A percentile compares a stretch with the other conserved stretches of the same genome.
phyloP scores from a whole-genome alignment of 1,140 invertebrate species.

The Pseudomyrmex pallidus region DNA sequence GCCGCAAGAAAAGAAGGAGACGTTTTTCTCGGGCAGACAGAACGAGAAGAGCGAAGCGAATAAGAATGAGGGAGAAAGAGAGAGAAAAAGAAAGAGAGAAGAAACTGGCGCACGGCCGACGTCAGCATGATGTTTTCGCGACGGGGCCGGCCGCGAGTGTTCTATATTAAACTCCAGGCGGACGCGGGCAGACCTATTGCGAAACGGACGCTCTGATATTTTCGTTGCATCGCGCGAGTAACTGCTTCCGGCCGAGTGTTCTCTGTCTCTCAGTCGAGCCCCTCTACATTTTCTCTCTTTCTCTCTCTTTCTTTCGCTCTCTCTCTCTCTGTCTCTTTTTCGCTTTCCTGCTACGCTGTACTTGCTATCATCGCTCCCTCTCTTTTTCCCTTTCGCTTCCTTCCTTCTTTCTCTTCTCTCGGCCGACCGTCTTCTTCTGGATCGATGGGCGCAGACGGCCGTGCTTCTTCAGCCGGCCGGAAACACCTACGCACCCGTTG shows the following conservation, averaged over 20 bases:
- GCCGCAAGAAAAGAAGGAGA: slow-evolving; percentile 28
- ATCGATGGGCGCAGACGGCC: slow-evolving; percentile 66
- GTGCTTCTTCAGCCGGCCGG: slow-evolving; percentile 71
- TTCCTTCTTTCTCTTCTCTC: slow-evolving; percentile 3
- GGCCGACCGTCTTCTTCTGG: slow-evolving; percentile 48
- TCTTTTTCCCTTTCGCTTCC: slow-evolving; percentile 16
- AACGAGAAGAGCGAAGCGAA: slow-evolving; percentile 5
- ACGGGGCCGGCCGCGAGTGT: slow-evolving; percentile 73
- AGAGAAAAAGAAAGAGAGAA: slow-evolving; percentile 49
- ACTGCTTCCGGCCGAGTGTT: slow-evolving; percentile 81
- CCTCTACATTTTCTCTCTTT: slow-evolving; percentile 22
- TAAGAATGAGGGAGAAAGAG: slow-evolving; percentile 2
- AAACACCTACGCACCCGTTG: slow-evolving; percentile 74
- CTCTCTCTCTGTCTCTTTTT: slow-evolving; percentile 55
- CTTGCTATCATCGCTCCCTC: slow-evolving; percentile 47
- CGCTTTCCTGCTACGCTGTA: slow-evolving; percentile 49
- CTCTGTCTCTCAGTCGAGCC: slow-evolving; percentile 39
- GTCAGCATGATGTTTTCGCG: slow-evolving; percentile 77
- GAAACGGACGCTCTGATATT: slow-evolving; percentile 81
- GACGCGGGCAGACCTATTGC: slow-evolving; percentile 80
- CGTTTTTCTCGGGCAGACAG: slow-evolving; percentile 19
- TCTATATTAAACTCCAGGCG: slow-evolving; percentile 81
- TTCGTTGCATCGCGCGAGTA: slow-evolving; percentile 82
- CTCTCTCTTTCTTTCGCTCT: slow-evolving; percentile 13
- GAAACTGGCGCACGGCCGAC: slow-evolving; percentile 61